These are phyloP conservation scores for Pseudolycoriella hygida DNA, from an alignment of 2,888 invertebrate species.

Conservation along the genomic window DNA sequence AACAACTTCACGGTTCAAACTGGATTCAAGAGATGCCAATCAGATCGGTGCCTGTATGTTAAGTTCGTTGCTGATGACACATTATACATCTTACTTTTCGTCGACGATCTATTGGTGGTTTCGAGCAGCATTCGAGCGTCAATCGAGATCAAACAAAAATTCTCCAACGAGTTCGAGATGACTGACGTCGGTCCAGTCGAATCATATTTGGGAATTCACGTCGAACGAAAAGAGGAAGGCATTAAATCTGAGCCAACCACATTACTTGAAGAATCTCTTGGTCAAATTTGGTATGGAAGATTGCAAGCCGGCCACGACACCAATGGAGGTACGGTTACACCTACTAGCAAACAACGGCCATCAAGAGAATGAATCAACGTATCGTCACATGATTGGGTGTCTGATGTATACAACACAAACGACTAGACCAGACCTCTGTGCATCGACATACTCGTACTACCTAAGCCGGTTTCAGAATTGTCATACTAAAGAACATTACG, in stretches of 20 bases:
- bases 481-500: slow-evolving; percentile 6
- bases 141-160: too few relatives aligned
- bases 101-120: too few relatives aligned
- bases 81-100: neutral
- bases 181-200: neutral
- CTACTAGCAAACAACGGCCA: neutral
- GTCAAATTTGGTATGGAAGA: slow-evolving; percentile 8
- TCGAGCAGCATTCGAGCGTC: too few relatives aligned
- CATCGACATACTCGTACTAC: slow-evolving; percentile 7
- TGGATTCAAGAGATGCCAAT: too few relatives aligned
- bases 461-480: slow-evolving; percentile 9
- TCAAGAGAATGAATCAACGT: neutral
- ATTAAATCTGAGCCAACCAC: slow-evolving; percentile 2
- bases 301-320: slow-evolving; percentile 7
- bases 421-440: too few relatives aligned
- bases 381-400: neutral
- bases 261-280: slow-evolving; percentile 7
- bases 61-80: too few relatives aligned
- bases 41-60: too few relatives aligned
- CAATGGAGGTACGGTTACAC: slow-evolving; percentile 4
- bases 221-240: neutral
- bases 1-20: too few relatives aligned
- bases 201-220: too few relatives aligned
- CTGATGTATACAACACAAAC: too few relatives aligned
- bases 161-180: neutral